phyloP scores from a whole-genome alignment of 2,797 vertebrate species.

The Limosa lapponica region DNA sequence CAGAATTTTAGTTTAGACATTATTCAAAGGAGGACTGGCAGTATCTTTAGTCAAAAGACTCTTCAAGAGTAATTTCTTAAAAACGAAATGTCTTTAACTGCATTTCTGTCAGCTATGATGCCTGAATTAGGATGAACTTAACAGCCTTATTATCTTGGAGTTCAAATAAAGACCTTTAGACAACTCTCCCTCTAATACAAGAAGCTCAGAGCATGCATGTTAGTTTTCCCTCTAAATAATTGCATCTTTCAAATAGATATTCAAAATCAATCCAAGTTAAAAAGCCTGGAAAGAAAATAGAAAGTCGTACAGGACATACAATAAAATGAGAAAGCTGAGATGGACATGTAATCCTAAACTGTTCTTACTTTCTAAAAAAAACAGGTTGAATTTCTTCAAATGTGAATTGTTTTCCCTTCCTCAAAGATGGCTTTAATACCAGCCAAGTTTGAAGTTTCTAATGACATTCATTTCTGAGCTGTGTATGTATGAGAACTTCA shows the following conservation, averaged over 20 bases:
- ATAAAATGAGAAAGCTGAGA: conserved; percentile 46
- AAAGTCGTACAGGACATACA: background rate
- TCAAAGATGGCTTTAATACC: conserved; percentile 58
- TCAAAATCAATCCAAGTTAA: background rate
- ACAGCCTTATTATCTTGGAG: background rate
- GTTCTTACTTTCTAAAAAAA: conserved; percentile 20
- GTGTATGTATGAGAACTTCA: conserved; percentile 28
- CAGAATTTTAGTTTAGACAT: background rate
- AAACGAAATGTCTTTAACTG: background rate
- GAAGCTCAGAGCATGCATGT: background rate
- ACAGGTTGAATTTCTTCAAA: conserved; percentile 23
- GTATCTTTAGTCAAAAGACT: background rate
- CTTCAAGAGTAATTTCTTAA: background rate
- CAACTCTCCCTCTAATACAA: background rate
- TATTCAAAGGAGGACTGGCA: background rate
- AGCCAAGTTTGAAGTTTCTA: conserved; percentile 44
- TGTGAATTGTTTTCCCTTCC: background rate
- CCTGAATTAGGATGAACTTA: background rate
- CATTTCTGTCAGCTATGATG: background rate
- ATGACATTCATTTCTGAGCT: conserved; percentile 50
- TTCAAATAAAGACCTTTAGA: background rate
- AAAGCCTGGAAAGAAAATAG: background rate
- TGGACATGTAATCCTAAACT: conserved; percentile 3
- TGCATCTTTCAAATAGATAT: background rate
- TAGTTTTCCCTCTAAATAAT: background rate